phyloP scores from a whole-genome alignment of 2,888 invertebrate genomes.

The Metellina segmentata region DNA sequence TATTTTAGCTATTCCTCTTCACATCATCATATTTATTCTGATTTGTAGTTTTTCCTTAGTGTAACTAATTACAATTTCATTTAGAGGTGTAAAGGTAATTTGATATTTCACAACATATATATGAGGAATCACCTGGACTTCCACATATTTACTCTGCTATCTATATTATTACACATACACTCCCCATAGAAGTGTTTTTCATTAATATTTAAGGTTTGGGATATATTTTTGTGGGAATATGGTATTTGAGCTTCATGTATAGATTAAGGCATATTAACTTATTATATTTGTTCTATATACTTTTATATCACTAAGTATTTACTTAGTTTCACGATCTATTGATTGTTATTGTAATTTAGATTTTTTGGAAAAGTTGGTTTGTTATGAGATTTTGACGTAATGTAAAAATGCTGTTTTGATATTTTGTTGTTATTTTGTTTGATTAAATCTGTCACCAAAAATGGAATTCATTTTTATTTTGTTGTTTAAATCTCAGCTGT shows the following conservation, averaged over 20 bases:
- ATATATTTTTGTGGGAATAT: neutral
- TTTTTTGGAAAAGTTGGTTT: neutral
- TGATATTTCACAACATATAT: neutral
- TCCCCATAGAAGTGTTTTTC: neutral
- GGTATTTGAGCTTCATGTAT: neutral
- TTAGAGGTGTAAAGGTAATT: neutral
- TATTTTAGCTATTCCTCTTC: slow-evolving; percentile 1
- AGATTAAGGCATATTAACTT: neutral
- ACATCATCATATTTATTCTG: neutral
- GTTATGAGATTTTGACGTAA: neutral
- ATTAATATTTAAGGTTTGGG: neutral
- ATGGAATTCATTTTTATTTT: too few species aligned
- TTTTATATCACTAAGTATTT: neutral
- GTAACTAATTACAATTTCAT: neutral
- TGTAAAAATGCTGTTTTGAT: too few species aligned
- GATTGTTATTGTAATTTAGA: neutral
- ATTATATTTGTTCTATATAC: neutral
- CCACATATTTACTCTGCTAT: slow-evolving; percentile 27
- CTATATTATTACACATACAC: neutral
- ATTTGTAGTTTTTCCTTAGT: neutral
- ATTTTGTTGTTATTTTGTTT: too few species aligned
- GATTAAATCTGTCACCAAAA: too few species aligned
- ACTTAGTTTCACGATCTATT: neutral
- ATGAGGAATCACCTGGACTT: slow-evolving; percentile 21
- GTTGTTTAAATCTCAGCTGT: too few species aligned